Conservation (phyloP, 2,888 invertebrate genomes). For the Amphiduros pacificus region DNA sequence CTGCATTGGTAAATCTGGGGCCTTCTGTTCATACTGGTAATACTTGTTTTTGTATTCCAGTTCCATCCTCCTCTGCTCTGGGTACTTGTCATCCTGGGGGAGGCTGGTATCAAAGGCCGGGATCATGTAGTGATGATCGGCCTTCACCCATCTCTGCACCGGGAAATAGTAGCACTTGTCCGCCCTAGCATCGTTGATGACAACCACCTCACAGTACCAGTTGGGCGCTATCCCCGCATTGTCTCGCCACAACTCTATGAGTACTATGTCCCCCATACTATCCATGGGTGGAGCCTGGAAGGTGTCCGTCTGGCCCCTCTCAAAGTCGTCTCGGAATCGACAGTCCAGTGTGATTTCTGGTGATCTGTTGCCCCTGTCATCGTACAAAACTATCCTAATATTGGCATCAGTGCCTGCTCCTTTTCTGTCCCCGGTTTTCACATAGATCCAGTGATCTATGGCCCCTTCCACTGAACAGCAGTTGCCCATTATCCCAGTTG, state of each 20-base stretch:
- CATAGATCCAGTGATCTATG: conserved; percentile 47
- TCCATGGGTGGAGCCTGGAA: conserved; percentile 38
- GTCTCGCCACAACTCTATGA: conserved; percentile 59
- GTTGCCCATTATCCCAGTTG: conserved; percentile 35
- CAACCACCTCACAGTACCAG: conserved; percentile 57
- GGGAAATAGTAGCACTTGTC: conserved; percentile 52
- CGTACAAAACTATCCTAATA: conserved; percentile 55
- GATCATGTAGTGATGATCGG: conserved; percentile 52
- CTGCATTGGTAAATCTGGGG: conserved; percentile 34
- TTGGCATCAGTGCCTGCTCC: conserved; percentile 59
- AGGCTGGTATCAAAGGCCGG: conserved; percentile 56
- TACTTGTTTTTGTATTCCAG: conserved; percentile 50
- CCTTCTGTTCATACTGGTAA: conserved; percentile 32
- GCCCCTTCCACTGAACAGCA: conserved; percentile 35
- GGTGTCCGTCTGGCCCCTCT: conserved; percentile 54
- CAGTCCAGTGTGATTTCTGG: conserved; percentile 52
- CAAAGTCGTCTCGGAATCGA: conserved; percentile 51
- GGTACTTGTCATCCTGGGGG: conserved; percentile 57
- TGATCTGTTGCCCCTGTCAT: conserved; percentile 47
- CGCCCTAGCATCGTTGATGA: conserved; percentile 39
- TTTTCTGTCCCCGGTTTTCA: conserved; percentile 60
- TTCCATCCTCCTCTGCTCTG: conserved; percentile 52
- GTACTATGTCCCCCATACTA: conserved; percentile 35
- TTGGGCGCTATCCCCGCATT: conserved; percentile 50
- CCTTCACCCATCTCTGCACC: conserved; percentile 59